Conservation (phyloP, 2,797 vertebrate species). For the Neopelma chrysocephalum region DNA sequence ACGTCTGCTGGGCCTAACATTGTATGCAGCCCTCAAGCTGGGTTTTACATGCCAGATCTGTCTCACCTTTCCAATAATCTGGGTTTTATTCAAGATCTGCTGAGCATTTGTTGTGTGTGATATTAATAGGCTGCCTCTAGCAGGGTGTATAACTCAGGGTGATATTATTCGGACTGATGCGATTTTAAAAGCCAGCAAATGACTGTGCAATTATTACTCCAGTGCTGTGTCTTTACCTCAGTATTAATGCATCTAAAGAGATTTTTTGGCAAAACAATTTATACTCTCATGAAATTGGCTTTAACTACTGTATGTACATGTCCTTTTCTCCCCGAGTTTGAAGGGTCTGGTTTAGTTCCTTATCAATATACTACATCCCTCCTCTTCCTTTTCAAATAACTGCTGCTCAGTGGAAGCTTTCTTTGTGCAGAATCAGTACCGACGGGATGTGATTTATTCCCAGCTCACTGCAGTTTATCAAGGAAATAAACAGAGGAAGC, state of each 20-base stretch:
- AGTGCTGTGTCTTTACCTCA: conserved; percentile 1
- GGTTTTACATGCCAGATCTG: neutral
- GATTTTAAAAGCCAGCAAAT: conserved; percentile 73
- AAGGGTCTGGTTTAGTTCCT: conserved; percentile 8
- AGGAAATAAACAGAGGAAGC: conserved; percentile 47
- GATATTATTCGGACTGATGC: conserved; percentile 68
- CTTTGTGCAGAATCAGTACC: conserved; percentile 20
- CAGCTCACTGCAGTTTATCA: conserved; percentile 29
- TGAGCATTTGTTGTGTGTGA: neutral
- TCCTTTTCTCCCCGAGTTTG: neutral
- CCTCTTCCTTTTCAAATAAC: conserved; percentile 7
- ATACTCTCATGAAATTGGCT: conserved; percentile 32
- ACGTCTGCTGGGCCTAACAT: neutral
- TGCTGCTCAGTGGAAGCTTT: neutral
- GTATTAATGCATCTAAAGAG: conserved; percentile 64
- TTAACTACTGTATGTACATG: conserved; percentile 23
- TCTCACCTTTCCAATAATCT: neutral
- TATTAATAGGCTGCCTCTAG: conserved; percentile 42
- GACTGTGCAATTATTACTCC: conserved; percentile 58
- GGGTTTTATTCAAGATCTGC: neutral
- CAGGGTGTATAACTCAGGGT: conserved; percentile 47
- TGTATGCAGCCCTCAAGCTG: neutral
- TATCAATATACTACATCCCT: neutral
- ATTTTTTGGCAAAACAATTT: conserved; percentile 71
- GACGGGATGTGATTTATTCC: conserved; percentile 13